Base-by-base conservation (phyloP, 2,888 invertebrate species). In the Macrophya alboannulata region DNA sequence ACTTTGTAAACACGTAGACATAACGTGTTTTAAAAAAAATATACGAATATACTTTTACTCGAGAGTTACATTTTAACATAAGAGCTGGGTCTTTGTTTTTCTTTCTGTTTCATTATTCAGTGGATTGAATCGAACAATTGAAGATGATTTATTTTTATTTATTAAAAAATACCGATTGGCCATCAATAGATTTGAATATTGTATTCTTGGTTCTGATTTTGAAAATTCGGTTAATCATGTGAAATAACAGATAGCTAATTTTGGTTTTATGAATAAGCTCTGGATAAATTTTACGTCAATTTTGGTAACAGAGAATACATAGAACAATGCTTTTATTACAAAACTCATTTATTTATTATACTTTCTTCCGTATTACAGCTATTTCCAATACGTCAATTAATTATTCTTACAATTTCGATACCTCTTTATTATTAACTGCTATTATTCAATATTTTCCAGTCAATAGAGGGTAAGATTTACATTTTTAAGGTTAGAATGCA, bases 401-500 rank as follows among this genome's bases (percentile, higher is more conserved):
- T 48, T 12, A n/a, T n/a, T n/a, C n/a, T n/a, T 8, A 55, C n/a
- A n/a, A 55, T 55, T 55, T n/a, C n/a, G 6, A 55, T 55, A n/a
- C 8, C 8, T 55, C 1, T 55, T 55, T n/a, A 55, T n/a, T n/a
- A 55, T 3, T 55, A 55, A n/a, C 8, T 55, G 55, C 6, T 55
- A 55, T 55, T n/a, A 55, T 55, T n/a, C 17, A 55, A n/a, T 8
- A 43, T 43, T 43, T 9, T 4, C 9, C 4, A 55, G 15, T 55
- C 51, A 25, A 55, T 17, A 17, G 17, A 55, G 10, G 21, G 12
- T 10, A 0, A 25, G 21, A 9, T 62, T 62, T 0, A 62, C 62
- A 62, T 8, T 62, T 62, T 62, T 62, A 8, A 62, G 62, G 62
- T 62, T 62, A 62, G 62, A 62, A 25, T 62, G 25, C 62, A 10